These are phyloP conservation scores for Lacanobia wlatinum DNA, from an alignment of 2,888 invertebrate genomes.

Conservation along the genomic window DNA sequence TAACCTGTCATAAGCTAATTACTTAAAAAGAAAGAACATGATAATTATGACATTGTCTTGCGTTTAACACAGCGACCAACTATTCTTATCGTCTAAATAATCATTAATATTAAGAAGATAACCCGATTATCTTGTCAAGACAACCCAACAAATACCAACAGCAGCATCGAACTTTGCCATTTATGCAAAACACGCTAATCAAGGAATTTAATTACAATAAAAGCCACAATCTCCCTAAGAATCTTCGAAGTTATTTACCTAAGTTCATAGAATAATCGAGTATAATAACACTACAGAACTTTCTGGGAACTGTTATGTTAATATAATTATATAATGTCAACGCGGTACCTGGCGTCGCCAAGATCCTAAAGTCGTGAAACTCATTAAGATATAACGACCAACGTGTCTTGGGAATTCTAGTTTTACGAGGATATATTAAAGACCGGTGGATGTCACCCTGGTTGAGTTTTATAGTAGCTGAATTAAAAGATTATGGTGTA, in stretches of 20 bases:
- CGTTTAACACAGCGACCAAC: too few relatives aligned
- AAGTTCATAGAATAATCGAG: slow-evolving; percentile 19
- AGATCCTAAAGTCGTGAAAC: slow-evolving; percentile 47
- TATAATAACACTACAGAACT: slow-evolving; percentile 34
- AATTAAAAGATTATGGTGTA: not conserved
- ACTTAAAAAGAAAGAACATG: too few relatives aligned
- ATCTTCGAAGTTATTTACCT: slow-evolving; percentile 37
- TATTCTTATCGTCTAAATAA: too few relatives aligned
- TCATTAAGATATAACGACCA: slow-evolving; percentile 61
- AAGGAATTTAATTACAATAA: slow-evolving; percentile 18
- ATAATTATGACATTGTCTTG: too few relatives aligned
- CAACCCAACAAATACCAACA: not conserved
- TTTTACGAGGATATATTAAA: slow-evolving; percentile 47
- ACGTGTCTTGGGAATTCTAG: slow-evolving; percentile 38
- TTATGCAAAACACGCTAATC: slow-evolving; percentile 1
- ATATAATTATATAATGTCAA: slow-evolving; percentile 46
- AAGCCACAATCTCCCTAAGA: slow-evolving; percentile 32
- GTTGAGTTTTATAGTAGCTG: slow-evolving; percentile 9
- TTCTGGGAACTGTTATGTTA: slow-evolving; percentile 36
- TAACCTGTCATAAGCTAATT: too few relatives aligned
- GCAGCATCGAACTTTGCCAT: slow-evolving; percentile 4
- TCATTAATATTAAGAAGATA: slow-evolving; percentile 24
- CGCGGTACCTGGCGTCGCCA: slow-evolving; percentile 38
- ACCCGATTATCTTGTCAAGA: slow-evolving; percentile 5
- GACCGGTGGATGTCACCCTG: slow-evolving; percentile 8